Evolutionary conservation across 1,140 invertebrate species (phyloP).

Genomic region (Paralvinella palmiformis): DNA sequence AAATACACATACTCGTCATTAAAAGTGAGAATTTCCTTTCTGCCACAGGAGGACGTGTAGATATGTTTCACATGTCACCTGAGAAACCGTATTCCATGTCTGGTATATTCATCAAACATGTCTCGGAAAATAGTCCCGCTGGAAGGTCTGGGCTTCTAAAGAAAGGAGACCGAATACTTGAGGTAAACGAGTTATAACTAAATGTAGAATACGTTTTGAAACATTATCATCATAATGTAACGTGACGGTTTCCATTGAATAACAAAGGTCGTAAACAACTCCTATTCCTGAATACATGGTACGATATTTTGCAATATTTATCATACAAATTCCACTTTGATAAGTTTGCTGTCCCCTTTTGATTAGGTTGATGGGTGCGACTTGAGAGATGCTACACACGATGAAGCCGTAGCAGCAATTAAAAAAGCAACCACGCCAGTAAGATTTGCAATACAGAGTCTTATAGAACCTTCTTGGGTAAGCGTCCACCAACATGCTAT

Average conservation of each 20-base stretch:
- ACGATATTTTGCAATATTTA: background rate
- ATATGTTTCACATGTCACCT: slow-evolving; percentile 50
- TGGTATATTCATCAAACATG: slow-evolving; percentile 97
- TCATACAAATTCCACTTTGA: background rate
- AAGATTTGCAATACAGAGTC: slow-evolving; percentile 84
- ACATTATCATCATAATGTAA: background rate
- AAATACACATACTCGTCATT: background rate
- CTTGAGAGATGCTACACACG: slow-evolving; percentile 83
- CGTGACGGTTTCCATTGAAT: background rate
- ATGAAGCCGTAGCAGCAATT: slow-evolving; percentile 92
- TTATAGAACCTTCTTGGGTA: slow-evolving; percentile 53
- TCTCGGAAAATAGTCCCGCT: slow-evolving; percentile 89
- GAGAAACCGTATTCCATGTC: slow-evolving; percentile 59
- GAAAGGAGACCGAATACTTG: slow-evolving; percentile 56
- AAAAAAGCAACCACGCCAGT: slow-evolving; percentile 85
- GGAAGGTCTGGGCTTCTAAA: slow-evolving; percentile 80
- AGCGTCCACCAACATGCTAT: too few species aligned
- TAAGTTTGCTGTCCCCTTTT: background rate
- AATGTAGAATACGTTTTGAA: slow-evolving; percentile 12
- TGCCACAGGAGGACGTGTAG: slow-evolving; percentile 55
- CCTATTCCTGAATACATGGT: background rate
- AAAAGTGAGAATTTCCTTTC: background rate
- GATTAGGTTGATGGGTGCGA: slow-evolving; percentile 82
- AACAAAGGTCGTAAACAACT: background rate
- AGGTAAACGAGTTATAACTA: slow-evolving; percentile 37